A percentile compares a stretch with the other conserved stretches of the same genome.
These are phyloP conservation scores for Periophthalmus magnuspinnatus DNA, from an alignment of 2,797 vertebrate genomes.

Conservation along the genomic window DNA sequence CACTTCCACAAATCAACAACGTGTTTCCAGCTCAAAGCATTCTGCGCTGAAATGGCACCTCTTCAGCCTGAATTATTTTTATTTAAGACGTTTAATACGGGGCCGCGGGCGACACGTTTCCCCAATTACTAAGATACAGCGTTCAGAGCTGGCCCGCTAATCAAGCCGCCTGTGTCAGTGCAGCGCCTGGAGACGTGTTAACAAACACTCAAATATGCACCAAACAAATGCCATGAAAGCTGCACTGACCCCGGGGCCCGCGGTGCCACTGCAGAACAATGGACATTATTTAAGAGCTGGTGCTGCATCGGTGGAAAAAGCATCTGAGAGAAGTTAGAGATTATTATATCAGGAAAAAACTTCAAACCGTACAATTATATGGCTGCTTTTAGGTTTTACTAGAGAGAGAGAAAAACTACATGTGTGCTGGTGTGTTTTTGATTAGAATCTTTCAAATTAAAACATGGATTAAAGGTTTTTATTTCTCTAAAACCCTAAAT, in stretches of 20 bases:
- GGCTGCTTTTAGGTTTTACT: not conserved
- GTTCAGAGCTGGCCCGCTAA: constrained; percentile 1
- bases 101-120: not conserved
- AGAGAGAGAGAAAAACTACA: not conserved
- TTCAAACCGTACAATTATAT: not conserved
- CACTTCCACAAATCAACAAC: not conserved
- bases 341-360: constrained; percentile 12
- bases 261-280: constrained; percentile 28
- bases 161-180: constrained; percentile 21
- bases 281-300: constrained; percentile 21
- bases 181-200: constrained; percentile 18
- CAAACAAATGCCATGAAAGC: constrained; percentile 22
- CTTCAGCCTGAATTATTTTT: constrained; percentile 4
- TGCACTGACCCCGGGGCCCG: constrained; percentile 17
- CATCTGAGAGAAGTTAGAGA: not conserved
- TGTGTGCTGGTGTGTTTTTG: no score
- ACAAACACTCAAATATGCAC: constrained; percentile 20
- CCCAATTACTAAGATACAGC: constrained; percentile 7
- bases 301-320: constrained; percentile 12
- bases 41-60: not conserved
- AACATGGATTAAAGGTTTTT: no score
- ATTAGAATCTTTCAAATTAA: no score
- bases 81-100: constrained; percentile 2
- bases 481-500: no score
- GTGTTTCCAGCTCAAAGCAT: not conserved